phyloP scores from a whole-genome alignment of 2,888 invertebrate genomes.

The Oithona nana region DNA sequence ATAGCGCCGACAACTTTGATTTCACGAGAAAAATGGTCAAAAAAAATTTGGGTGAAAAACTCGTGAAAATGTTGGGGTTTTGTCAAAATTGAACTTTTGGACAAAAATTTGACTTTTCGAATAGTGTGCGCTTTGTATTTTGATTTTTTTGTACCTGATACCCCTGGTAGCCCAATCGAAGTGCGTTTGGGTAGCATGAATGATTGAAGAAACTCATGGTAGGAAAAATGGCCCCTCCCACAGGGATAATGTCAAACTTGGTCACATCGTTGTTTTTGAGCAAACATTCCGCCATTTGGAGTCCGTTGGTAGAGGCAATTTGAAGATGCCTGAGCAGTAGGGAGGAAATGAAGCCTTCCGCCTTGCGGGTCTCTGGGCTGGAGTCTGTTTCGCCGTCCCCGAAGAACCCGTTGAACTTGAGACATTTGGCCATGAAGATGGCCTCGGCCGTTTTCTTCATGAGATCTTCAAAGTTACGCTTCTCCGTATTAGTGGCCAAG shows the following conservation, averaged over 20 bases:
- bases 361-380: not conserved
- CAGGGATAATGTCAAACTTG: slow-evolving; percentile 16
- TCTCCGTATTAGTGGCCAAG: slow-evolving; percentile 12
- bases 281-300: slow-evolving; percentile 15
- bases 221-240: slow-evolving; percentile 16
- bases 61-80: no score
- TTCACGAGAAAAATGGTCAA: no score
- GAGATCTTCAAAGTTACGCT: slow-evolving; percentile 10
- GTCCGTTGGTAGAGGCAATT: slow-evolving; percentile 12
- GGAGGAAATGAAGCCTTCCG: slow-evolving; percentile 10
- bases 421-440: slow-evolving; percentile 12
- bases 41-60: no score
- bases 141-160: slow-evolving; percentile 2
- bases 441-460: slow-evolving; percentile 14
- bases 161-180: slow-evolving; percentile 7
- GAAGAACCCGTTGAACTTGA: slow-evolving; percentile 16
- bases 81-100: no score
- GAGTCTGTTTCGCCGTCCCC: not conserved
- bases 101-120: no score
- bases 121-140: no score
- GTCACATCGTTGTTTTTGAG: slow-evolving; percentile 16
- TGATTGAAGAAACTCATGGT: slow-evolving; percentile 15
- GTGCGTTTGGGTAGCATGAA: slow-evolving; percentile 11
- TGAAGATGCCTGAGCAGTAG: slow-evolving; percentile 10
- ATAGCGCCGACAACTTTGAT: no score